Conservation (phyloP, 2,113 vertebrate species). For the Morone saxatilis region DNA sequence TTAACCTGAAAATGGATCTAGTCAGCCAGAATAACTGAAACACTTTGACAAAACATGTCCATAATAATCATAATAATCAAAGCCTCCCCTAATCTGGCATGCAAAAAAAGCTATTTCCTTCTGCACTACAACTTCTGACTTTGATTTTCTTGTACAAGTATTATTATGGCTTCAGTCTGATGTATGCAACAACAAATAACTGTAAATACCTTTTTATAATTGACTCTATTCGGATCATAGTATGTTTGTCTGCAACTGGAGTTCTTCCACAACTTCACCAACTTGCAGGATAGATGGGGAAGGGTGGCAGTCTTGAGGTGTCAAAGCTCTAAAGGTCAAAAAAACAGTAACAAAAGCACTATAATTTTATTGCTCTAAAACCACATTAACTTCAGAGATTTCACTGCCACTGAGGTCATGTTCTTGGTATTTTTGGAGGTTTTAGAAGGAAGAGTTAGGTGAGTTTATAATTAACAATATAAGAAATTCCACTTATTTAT, state of each 20-base stretch:
- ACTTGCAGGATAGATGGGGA: neutral
- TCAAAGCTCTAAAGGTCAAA: neutral
- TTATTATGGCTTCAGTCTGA: neutral
- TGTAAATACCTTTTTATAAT: neutral
- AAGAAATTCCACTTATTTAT: neutral
- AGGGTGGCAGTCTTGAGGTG: neutral
- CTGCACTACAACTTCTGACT: too few species aligned
- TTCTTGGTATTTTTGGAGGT: too few species aligned
- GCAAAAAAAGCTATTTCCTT: neutral
- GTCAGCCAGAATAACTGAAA: constrained; percentile 4
- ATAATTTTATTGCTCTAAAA: neutral
- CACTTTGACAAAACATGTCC: neutral
- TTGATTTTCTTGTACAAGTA: neutral
- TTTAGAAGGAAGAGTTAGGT: neutral
- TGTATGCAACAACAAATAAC: neutral
- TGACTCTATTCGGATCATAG: neutral
- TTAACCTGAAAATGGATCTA: neutral
- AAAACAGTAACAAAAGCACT: neutral
- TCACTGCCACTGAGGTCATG: neutral
- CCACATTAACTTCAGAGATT: too few species aligned
- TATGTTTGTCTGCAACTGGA: neutral
- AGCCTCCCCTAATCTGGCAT: neutral
- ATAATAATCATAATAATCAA: constrained; percentile 16
- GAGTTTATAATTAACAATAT: neutral
- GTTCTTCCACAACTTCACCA: neutral